Base-by-base conservation (phyloP, 2,888 invertebrate species). In the Buathra laborator region DNA sequence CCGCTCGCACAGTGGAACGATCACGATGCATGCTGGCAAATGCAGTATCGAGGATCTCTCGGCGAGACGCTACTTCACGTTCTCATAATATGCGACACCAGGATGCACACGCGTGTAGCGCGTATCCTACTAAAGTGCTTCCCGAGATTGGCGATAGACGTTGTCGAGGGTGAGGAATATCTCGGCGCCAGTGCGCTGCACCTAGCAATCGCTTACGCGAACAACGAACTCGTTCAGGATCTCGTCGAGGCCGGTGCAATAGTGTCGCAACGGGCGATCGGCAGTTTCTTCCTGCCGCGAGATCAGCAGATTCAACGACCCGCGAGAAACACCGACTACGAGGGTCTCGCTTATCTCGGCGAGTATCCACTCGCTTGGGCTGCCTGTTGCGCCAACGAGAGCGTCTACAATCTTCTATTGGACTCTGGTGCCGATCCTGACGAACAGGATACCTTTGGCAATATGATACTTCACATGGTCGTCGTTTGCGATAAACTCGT, bases 381-480 rank as follows among this genome's bases (percentile, higher is more conserved):
- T 0, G 99, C 99, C 0, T 99, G 99, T 94, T 98, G 98, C 92
- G 98, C 98, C 83, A 99, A 99, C 92, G 99, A 99, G 94, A 98
- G 98, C 72, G 99, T 99, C 12, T 99, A 99, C 93, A 99, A 99
- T 94, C 95, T 99, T 84, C 95, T 99, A 1, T 94, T 99, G 76
- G 98, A 99, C 90, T 96, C 96, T 67, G 99, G 97, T 1, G 99
- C 99, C 0, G 97, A 99, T 94, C 99, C 99, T 0, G 99, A 99
- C 94, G 95, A 96, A n/a, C 98, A 98, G 93, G 99, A 99, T 94
- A 96, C 97, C 0, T 99, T 99, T 92, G 99, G 99, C 12, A 99
- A 99, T 93, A 99, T 99, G 96, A 98, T 99, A 86, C 95, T 99
- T n/a, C 99, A 99, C 93, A 99, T 99, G 99, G 98, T 99, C 51